phyloP scores from a whole-genome alignment of 2,888 invertebrate genomes.

The Alloplasta piceator region DNA sequence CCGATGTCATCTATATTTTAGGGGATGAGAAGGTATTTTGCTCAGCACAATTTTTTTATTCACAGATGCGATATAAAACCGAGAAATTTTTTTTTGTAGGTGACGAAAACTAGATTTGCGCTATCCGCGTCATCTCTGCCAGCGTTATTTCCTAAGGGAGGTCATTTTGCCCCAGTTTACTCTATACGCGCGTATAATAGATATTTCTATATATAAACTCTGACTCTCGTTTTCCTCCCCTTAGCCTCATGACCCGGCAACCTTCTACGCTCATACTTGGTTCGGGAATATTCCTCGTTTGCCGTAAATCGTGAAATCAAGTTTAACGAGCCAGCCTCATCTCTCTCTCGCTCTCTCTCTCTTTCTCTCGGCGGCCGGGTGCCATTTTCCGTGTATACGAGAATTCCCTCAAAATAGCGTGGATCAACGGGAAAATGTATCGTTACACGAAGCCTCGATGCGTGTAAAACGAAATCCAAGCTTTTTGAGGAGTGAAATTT shows the following conservation, averaged over 20 bases:
- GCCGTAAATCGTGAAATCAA: conserved; percentile 62
- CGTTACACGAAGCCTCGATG: conserved; percentile 6
- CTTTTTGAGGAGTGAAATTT: too few relatives aligned
- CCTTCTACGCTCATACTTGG: conserved; percentile 5
- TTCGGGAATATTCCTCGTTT: conserved; percentile 60
- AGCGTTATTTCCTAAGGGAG: too few relatives aligned
- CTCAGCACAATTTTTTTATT: too few relatives aligned
- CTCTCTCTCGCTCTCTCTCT: conserved; percentile 19
- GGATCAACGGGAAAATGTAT: conserved; percentile 36
- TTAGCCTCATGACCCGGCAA: conserved; percentile 13
- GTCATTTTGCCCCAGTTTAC: conserved; percentile 19
- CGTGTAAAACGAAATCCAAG: too few relatives aligned
- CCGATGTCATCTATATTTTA: too few relatives aligned
- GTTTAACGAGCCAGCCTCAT: conserved; percentile 57
- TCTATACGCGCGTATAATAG: too few relatives aligned
- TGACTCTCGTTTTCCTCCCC: conserved; percentile 26
- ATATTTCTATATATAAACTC: conserved; percentile 34
- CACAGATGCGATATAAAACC: too few relatives aligned
- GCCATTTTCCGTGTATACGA: conserved; percentile 43
- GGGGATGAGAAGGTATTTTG: too few relatives aligned
- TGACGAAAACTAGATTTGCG: too few relatives aligned
- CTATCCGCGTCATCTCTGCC: too few relatives aligned
- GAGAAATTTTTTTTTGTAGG: too few relatives aligned
- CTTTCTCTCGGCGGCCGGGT: conserved; percentile 35
- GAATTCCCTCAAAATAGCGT: conserved; percentile 5